Conservation (phyloP, 2,888 invertebrate genomes). For the Dorcus hopei region DNA sequence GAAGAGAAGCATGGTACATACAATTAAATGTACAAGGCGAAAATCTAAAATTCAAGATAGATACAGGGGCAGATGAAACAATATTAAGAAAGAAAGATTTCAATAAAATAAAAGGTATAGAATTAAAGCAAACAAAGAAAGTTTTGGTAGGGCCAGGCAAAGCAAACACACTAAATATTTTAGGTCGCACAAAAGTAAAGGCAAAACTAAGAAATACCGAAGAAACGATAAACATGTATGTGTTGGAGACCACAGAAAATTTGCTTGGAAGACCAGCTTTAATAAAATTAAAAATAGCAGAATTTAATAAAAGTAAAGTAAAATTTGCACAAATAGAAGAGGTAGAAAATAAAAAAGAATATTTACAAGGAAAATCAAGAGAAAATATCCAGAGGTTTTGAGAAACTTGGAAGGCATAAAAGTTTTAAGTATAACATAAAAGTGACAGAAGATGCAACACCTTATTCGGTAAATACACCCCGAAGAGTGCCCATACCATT, state of each 20-base stretch:
- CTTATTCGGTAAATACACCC: slow-evolving; percentile 19
- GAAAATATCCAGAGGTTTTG: no score
- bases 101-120: no score
- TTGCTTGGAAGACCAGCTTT: no score
- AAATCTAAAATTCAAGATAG: slow-evolving; percentile 10
- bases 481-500: slow-evolving; percentile 37
- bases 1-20: no score
- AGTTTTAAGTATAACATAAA: slow-evolving; percentile 27
- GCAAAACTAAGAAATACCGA: background rate
- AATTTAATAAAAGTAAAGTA: slow-evolving; percentile 1
- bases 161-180: background rate
- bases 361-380: no score
- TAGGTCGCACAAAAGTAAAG: slow-evolving; percentile 1
- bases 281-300: background rate
- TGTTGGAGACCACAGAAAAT: no score
- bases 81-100: background rate
- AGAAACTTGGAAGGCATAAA: background rate
- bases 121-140: no score
- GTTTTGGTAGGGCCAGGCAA: no score
- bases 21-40: no score
- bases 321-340: background rate
- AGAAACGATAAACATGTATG: no score
- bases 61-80: slow-evolving; percentile 15
- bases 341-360: no score
- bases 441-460: slow-evolving; percentile 25